Base-by-base conservation (phyloP, 2,113 vertebrate species). In the Ammodytes marinus region DNA sequence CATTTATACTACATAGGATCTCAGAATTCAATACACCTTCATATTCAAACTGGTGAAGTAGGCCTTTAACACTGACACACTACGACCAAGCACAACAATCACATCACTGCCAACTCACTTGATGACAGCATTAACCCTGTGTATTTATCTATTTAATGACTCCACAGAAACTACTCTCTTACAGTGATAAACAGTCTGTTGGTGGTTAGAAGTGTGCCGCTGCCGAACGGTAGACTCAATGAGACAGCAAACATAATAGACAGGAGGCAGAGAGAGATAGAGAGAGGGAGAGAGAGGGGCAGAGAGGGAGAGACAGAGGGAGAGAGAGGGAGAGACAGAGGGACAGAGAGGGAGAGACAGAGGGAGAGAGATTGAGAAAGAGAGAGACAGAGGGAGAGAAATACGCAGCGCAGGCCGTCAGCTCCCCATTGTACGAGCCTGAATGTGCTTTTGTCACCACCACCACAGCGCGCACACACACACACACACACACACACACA, bases 371-470 rank as follows among this genome's bases (percentile, higher is more conserved):
- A 49, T 66, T 47, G 54, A 65, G 43, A 76, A 59, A 71, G 74
- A 59, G 43, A 76, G 64, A 71, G 74, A 54, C 40, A 75, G 46
- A 67, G 66, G 43, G 66, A 80, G 87, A 60, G 86, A 88, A 66
- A 49, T 66, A 87, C 74, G 86, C 75, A 84, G 80, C 68, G 83
- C 75, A 27, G 87, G 73, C 92, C 61, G 72, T 82, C 80, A 85
- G 83, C 79, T 84, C 77, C 74, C 90, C 80, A 89, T 94, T 94
- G 92, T 94, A 73, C 70, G 4, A n/a, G 80, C 45, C 74, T 93
- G 80, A 94, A 93, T 93, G 91, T 83, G 90, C 88, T 90, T 89
- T 92, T 94, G 93, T 94, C 75, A 59, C 64, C 39, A 83, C 88
- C 27, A 27, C 27, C 27, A 27, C 27, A 27, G 27, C 27, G 27